Evolutionary conservation across 2,888 invertebrate species (phyloP).

Genomic region (Metellina segmentata): DNA sequence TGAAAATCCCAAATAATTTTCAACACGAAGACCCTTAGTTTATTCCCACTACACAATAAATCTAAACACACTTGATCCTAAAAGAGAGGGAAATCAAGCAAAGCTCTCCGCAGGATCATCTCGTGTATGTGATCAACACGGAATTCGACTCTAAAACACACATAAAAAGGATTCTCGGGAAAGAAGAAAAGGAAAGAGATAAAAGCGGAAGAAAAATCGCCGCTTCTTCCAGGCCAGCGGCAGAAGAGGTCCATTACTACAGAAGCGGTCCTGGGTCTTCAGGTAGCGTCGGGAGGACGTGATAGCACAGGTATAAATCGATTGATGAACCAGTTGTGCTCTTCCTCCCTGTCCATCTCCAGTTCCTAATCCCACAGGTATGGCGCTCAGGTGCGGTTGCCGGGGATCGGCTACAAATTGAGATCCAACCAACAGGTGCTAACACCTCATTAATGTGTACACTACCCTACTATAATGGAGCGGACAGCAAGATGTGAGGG

Average conservation of each 20-base stretch:
- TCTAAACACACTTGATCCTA: not conserved
- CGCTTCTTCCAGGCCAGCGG: not conserved
- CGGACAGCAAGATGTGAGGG: too few relatives aligned
- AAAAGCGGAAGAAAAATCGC: slow-evolving; percentile 10
- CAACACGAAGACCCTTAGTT: too few relatives aligned
- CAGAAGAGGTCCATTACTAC: not conserved
- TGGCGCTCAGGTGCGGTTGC: not conserved
- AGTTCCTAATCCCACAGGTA: slow-evolving; percentile 10
- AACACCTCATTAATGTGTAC: too few relatives aligned
- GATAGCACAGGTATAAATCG: slow-evolving; percentile 57
- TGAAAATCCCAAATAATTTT: too few relatives aligned
- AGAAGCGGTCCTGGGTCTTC: slow-evolving; percentile 8
- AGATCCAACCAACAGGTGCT: too few relatives aligned
- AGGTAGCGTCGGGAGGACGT: slow-evolving; percentile 21
- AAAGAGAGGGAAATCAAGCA: not conserved
- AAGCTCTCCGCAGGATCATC: not conserved
- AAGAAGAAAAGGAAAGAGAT: not conserved
- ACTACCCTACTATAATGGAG: too few relatives aligned
- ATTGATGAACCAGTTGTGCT: slow-evolving; percentile 45
- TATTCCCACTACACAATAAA: not conserved
- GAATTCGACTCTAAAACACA: not conserved
- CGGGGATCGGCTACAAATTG: slow-evolving; percentile 12
- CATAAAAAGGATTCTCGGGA: not conserved
- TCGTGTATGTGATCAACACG: not conserved
- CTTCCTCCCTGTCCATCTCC: not conserved